Evolutionary conservation across 2,797 vertebrate species (phyloP), one percentile per base, ranked within the genome.

Genomic region (Myotis findleyi): DNA sequence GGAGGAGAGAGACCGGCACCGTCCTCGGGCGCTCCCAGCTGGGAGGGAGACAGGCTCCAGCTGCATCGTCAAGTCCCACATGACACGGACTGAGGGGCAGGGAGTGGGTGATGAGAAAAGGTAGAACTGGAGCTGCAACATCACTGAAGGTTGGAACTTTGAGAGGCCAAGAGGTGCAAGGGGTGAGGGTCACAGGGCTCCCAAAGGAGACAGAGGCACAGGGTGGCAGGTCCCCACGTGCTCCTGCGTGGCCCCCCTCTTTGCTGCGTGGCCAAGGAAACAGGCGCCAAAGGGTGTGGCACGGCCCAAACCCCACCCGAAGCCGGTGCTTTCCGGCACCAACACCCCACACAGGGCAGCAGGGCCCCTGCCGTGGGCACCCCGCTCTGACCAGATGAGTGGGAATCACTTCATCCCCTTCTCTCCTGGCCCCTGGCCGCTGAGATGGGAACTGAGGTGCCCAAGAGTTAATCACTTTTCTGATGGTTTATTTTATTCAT

Each of bases 401-500:
- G 64, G 93, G 93, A 79, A 94, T 0, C 3, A 53, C 0, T 3
- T 95, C 51, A 59, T 86, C 91, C 92, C 73, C 12, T 53, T 21
- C 81, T 21, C 30, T 5, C 25, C 71, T 41, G 33, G 6, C 75
- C 62, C 9, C 38, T 49, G 20, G 76, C 27, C 76, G 97, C 97
- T 88, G 77, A 97, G 98, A 97, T 81, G 96, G 97, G 87, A 97
- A 95, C 95, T 51, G 94, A 98, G 97, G 90, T 57, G 36, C 97
- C 94, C 62, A 96, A 96, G 97, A 98, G 98, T 97, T 98, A 98
- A 98, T 98, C 98, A 84, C 98, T 98, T 98, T 98, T 83, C 98
- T 98, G 98, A 98, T 71, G 94, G 98, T 98, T 98, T 98, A 97
- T 98, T 98, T 98, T 98, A 98, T 97, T 98, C 98, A 98, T 98